Evolutionary conservation across 2,797 vertebrate genomes (phyloP), one percentile per base, ranked within the genome.

Genomic region (Oreortyx pictus): DNA sequence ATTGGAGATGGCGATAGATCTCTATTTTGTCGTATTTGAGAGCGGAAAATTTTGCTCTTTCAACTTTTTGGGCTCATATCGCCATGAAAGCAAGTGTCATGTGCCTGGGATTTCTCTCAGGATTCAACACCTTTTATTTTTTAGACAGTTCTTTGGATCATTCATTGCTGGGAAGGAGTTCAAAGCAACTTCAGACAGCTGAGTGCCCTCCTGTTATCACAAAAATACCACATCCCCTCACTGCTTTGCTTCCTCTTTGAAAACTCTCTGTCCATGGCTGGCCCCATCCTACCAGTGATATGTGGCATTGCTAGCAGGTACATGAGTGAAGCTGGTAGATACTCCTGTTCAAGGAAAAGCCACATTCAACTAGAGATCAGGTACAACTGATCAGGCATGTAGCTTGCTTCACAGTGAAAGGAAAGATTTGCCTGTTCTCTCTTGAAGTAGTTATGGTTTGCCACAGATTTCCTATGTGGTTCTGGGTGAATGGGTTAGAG

Each of bases 131-230:
- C 24, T 88, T 86, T 88, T 41, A 41, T 41, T 41, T 67, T 80
- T 43, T 81, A 87, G 91, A 88, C 88, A 96, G 88, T 65, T 80
- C 54, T 86, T 91, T 92, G 92, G 86, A 77, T 88, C 60, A 47
- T 82, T 92, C 62, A 14, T 68, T 59, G 33, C 89, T 81, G 79
- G 68, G 54, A 89, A 59, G 54, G 57, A 4, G 1, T 91, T 91
- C 50, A 66, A 78, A 89, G 76, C 62, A 75, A 44, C 39, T 29
- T 81, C 76, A 92, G 91, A 25, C 50, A 82, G 76, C n/a, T 37
- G 91, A 83, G 16, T 46, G 62, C 60, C 23, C 54, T 77, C 3
- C 15, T 47, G 54, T 78, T 89, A 73, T 37, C 89, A 66, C 43
- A 75, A 89, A 78, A 82, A 46, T 62, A 92, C 78, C 76, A 43